These are phyloP conservation scores for Acomys russatus DNA, from an alignment of 2,797 vertebrate species.

Conservation along the genomic window DNA sequence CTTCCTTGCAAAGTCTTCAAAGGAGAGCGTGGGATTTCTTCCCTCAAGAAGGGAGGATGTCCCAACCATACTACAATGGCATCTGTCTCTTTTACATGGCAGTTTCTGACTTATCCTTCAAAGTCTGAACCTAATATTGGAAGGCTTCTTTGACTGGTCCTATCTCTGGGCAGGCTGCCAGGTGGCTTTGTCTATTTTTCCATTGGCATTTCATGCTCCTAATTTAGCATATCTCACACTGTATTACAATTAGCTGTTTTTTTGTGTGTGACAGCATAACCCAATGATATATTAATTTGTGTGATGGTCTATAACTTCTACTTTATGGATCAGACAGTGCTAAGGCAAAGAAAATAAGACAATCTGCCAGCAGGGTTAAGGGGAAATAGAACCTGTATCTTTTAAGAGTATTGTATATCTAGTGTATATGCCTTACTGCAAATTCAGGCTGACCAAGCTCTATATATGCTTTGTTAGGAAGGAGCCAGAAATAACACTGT, in stretches of 20 bases:
- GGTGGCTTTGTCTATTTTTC: conserved; percentile 60
- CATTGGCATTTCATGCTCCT: conserved; percentile 30
- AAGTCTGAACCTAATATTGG: not conserved
- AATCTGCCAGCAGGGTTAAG: not conserved
- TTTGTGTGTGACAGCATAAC: conserved; percentile 24
- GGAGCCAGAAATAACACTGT: conserved; percentile 50
- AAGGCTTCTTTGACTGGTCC: not conserved
- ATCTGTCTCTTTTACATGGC: not conserved
- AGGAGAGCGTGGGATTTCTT: not conserved
- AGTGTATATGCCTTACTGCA: not conserved
- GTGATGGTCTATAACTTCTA: conserved; percentile 17
- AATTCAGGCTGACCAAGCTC: not conserved
- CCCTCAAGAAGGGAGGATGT: not conserved
- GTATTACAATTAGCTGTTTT: conserved; percentile 55
- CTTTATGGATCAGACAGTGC: conserved; percentile 23
- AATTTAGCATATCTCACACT: conserved; percentile 64
- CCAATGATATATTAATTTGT: conserved; percentile 50
- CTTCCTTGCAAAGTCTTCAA: conserved; percentile 25
- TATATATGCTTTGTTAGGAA: conserved; percentile 30
- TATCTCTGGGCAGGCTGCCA: conserved; percentile 25
- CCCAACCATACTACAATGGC: not conserved
- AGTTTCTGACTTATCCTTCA: not conserved
- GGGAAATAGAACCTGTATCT: not conserved
- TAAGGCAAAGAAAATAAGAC: conserved; percentile 62
- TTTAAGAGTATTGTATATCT: not conserved